Percentiles rank a stretch among this genome's conserved stretches.
Conservation (phyloP, 2,113 vertebrate genomes). For the Cromileptes altivelis region DNA sequence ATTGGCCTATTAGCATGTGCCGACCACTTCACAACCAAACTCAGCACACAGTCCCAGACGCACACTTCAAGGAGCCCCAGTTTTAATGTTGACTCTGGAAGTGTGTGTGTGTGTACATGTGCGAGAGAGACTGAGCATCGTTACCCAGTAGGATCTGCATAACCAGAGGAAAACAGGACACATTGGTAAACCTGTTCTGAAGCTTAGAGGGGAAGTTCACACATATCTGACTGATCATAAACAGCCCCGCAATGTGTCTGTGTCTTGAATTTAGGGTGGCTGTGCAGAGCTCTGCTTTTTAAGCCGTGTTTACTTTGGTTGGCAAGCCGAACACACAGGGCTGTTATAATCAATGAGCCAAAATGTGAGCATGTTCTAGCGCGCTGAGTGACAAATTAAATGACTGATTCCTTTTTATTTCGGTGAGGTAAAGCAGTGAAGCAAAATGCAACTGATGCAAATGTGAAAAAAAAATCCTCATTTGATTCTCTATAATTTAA, state of each 20-base stretch:
- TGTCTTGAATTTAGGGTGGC: constrained; percentile 59
- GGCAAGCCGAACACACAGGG: constrained; percentile 33
- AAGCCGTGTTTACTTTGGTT: constrained; percentile 50
- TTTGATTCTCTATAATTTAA: not conserved
- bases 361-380: constrained; percentile 11
- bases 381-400: constrained; percentile 43
- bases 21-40: constrained; percentile 86
- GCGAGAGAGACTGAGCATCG: constrained; percentile 46
- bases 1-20: constrained; percentile 88
- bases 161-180: constrained; percentile 79
- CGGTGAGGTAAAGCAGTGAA: constrained; percentile 21
- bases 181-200: constrained; percentile 75
- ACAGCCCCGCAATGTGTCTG: constrained; percentile 59
- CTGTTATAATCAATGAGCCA: constrained; percentile 25
- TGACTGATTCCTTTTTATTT: constrained; percentile 12
- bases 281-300: constrained; percentile 51
- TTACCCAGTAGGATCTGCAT: constrained; percentile 76
- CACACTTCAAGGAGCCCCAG: constrained; percentile 81
- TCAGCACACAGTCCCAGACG: constrained; percentile 82
- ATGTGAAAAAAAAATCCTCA: not conserved
- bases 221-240: constrained; percentile 78
- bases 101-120: constrained; percentile 51
- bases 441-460: not conserved
- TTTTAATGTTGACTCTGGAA: constrained; percentile 82
- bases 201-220: constrained; percentile 70